Conservation (phyloP, 1,140 invertebrate genomes). For the Cydia splendana region DNA sequence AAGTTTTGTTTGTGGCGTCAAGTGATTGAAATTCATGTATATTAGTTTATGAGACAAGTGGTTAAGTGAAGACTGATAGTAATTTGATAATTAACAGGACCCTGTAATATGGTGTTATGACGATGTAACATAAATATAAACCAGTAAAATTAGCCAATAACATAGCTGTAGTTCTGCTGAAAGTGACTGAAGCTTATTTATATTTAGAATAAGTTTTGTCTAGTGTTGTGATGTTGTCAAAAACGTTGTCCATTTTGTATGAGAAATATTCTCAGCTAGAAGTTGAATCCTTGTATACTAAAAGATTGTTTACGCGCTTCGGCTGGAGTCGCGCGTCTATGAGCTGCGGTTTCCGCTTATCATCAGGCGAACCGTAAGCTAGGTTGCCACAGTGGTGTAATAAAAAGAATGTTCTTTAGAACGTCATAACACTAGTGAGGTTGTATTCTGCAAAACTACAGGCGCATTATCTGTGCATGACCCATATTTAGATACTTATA, state of each 20-base stretch:
- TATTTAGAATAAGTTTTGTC: background rate
- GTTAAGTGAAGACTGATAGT: slow-evolving; percentile 32
- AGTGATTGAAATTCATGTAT: slow-evolving; percentile 29
- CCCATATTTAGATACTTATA: slow-evolving; percentile 27
- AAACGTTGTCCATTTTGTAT: background rate
- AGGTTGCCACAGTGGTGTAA: background rate
- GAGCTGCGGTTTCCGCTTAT: too few relatives aligned
- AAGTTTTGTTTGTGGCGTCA: slow-evolving; percentile 29
- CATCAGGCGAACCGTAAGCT: too few relatives aligned
- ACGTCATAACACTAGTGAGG: background rate
- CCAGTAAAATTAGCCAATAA: slow-evolving; percentile 5
- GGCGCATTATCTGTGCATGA: slow-evolving; percentile 15
- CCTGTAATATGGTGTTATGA: slow-evolving; percentile 20
- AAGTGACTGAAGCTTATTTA: background rate
- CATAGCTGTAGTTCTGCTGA: slow-evolving; percentile 4
- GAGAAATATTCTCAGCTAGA: background rate
- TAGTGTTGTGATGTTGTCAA: slow-evolving; percentile 12
- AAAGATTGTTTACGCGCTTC: too few relatives aligned
- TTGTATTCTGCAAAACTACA: background rate
- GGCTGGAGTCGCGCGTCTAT: too few relatives aligned
- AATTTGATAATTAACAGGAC: slow-evolving; percentile 28
- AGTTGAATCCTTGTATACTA: background rate
- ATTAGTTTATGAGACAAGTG: slow-evolving; percentile 26
- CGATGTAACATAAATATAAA: slow-evolving; percentile 9
- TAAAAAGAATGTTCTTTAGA: background rate